These are phyloP conservation scores for Prionailurus bengalensis DNA, from an alignment of 2,113 vertebrate genomes.

Conservation along the genomic window DNA sequence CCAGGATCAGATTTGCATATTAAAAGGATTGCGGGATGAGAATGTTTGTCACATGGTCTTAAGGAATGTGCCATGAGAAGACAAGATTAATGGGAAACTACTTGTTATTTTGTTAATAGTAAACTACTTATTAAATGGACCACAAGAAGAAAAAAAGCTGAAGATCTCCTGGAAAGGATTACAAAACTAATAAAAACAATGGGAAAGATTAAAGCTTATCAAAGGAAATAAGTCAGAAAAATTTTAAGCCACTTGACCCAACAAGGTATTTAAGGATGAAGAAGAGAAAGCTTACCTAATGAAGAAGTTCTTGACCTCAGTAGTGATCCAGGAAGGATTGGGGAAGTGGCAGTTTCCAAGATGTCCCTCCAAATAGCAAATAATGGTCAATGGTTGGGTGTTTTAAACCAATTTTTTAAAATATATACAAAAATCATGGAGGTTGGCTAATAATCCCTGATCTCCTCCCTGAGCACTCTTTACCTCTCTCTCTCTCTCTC, in stretches of 20 bases:
- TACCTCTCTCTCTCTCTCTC: neutral
- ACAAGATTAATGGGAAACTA: constrained; percentile 27
- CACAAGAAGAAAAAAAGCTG: neutral
- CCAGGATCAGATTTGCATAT: constrained; percentile 41
- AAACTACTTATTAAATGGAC: constrained; percentile 47
- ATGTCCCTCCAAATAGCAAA: neutral
- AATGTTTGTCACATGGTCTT: constrained; percentile 11
- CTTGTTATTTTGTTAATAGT: neutral
- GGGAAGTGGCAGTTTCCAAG: neutral
- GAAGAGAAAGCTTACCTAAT: neutral
- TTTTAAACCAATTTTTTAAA: neutral
- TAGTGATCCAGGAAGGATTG: neutral
- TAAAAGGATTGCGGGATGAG: constrained; percentile 26
- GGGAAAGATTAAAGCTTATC: neutral
- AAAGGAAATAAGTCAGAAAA: constrained; percentile 39
- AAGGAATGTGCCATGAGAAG: neutral
- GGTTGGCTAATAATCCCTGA: neutral
- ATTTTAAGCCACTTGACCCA: neutral
- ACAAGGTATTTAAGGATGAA: neutral
- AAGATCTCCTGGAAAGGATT: neutral
- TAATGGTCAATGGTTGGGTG: neutral
- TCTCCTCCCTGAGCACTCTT: neutral
- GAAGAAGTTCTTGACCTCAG: neutral
- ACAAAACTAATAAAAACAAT: neutral
- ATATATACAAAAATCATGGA: neutral